These are phyloP conservation scores for Mythimna pallens DNA, from an alignment of 2,888 invertebrate genomes.

Conservation along the genomic window DNA sequence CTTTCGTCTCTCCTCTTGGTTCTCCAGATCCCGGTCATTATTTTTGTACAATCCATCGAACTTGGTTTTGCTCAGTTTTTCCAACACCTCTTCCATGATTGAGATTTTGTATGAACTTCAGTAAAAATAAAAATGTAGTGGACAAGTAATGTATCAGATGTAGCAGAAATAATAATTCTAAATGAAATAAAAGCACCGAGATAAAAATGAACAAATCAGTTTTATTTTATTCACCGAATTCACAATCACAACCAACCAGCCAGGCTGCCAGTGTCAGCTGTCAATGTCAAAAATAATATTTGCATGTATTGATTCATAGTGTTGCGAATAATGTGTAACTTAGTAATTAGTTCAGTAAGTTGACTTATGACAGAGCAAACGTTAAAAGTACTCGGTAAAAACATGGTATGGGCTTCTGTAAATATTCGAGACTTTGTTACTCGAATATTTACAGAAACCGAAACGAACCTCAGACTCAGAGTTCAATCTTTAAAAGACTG, in stretches of 20 bases:
- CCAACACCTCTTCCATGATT: constrained; percentile 82
- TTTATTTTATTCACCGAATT: background rate
- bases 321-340: background rate
- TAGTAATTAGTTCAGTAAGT: background rate
- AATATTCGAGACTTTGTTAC: no score
- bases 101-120: background rate
- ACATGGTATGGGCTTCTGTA: no score
- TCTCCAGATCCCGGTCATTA: constrained; percentile 76
- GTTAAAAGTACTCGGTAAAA: no score
- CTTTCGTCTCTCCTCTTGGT: constrained; percentile 89
- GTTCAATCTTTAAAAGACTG: background rate
- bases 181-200: background rate
- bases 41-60: constrained; percentile 83
- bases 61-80: constrained; percentile 70
- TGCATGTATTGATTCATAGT: constrained; percentile 1
- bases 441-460: no score
- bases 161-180: background rate
- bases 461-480: no score
- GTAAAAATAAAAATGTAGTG: background rate
- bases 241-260: background rate
- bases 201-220: background rate
- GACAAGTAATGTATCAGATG: background rate
- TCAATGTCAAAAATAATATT: background rate
- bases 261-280: background rate
- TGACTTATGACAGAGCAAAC: background rate